These are phyloP conservation scores for Rosalia funebris DNA, from an alignment of 2,888 invertebrate species.

Conservation along the genomic window DNA sequence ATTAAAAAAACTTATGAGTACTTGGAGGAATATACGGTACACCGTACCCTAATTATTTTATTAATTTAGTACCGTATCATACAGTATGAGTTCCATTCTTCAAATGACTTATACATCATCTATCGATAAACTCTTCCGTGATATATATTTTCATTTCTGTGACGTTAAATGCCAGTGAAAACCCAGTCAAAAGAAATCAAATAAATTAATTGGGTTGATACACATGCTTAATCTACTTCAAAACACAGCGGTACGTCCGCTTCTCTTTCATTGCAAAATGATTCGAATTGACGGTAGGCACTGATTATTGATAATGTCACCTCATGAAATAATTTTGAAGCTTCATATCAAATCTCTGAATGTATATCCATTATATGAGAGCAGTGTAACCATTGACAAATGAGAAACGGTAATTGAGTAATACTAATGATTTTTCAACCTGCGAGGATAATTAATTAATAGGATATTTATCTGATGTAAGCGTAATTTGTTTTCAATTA, in stretches of 20 bases:
- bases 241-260: neutral
- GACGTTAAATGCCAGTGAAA: no score
- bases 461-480: neutral
- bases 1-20: no score
- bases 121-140: no score
- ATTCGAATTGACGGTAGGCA: neutral
- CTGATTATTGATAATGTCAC: neutral
- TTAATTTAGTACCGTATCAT: no score
- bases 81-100: no score
- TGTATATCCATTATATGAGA: neutral
- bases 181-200: no score
- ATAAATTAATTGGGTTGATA: no score
- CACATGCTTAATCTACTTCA: no score
- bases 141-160: no score
- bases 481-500: constrained; percentile 15
- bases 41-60: no score
- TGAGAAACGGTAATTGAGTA: neutral
- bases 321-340: neutral
- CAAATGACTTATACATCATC: no score
- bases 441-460: constrained; percentile 8
- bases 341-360: neutral
- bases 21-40: no score
- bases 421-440: constrained; percentile 2
- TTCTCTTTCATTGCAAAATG: neutral
- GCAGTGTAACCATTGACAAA: neutral